phyloP scores from a whole-genome alignment of 2,888 invertebrate species.

The Slavum lentiscoides region DNA sequence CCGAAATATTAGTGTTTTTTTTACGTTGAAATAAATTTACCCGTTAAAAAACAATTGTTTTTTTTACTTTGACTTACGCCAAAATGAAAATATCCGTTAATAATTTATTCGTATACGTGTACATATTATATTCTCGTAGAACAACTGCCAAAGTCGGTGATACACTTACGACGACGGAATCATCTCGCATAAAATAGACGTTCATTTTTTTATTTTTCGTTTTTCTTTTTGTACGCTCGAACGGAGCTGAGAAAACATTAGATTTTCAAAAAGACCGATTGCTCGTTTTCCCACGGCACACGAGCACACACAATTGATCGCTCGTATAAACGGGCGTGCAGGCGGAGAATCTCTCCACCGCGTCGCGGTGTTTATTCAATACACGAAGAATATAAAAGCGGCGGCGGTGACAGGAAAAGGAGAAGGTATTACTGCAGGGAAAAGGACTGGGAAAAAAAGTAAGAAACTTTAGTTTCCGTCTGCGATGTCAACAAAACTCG shows the following conservation, averaged over 20 bases:
- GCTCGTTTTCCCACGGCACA: not conserved
- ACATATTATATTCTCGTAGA: not conserved
- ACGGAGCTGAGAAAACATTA: not conserved
- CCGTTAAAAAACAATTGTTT: too few relatives aligned
- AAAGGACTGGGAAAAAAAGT: not conserved
- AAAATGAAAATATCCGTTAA: too few relatives aligned
- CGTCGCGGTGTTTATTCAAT: not conserved
- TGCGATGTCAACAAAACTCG: not conserved
- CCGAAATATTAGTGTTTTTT: too few relatives aligned
- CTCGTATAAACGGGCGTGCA: too few relatives aligned
- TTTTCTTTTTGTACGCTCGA: not conserved
- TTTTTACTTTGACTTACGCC: too few relatives aligned
- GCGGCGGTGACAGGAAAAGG: too few relatives aligned
- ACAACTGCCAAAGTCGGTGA: not conserved
- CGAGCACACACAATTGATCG: not conserved
- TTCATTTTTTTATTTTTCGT: not conserved
- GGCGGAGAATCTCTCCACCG: not conserved
- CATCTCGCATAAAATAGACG: not conserved
- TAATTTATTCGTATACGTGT: not conserved
- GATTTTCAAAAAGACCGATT: slow-evolving; percentile 7
- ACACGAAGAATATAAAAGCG: not conserved
- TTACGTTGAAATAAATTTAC: too few relatives aligned
- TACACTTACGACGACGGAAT: not conserved
- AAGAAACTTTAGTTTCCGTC: not conserved
- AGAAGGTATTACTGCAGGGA: not conserved